phyloP scores from a whole-genome alignment of 2,113 vertebrate species.

The Macaca nemestrina region DNA sequence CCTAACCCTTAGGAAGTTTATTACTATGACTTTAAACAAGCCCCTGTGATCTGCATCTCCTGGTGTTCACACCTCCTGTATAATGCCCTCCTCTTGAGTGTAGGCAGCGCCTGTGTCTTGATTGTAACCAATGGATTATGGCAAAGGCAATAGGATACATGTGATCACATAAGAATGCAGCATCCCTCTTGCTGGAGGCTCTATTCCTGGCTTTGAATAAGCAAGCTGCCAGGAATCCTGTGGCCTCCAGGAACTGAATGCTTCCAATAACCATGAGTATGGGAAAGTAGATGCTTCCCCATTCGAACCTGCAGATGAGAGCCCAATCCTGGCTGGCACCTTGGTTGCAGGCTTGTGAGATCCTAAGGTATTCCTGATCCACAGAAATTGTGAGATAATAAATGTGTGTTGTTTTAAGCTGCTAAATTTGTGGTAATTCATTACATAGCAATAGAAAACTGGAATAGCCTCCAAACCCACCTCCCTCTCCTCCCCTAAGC shows the following conservation, averaged over 20 bases:
- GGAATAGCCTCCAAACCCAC: neutral
- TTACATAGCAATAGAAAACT: neutral
- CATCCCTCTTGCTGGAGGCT: neutral
- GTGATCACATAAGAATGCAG: neutral
- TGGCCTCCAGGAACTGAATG: neutral
- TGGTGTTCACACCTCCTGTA: neutral
- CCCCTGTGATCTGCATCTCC: neutral
- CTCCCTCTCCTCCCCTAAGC: neutral
- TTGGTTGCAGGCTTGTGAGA: neutral
- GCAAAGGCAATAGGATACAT: neutral
- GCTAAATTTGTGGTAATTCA: neutral
- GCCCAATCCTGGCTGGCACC: neutral
- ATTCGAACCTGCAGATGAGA: neutral
- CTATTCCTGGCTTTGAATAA: neutral
- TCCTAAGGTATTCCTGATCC: neutral
- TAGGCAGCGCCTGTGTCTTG: neutral
- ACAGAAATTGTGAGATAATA: neutral
- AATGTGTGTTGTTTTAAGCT: neutral
- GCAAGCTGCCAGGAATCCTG: neutral
- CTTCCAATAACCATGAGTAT: neutral
- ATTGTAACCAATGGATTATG: neutral
- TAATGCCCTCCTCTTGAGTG: neutral
- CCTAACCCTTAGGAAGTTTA: too few relatives aligned
- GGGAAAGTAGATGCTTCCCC: neutral
- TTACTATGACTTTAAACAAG: neutral